Evolutionary conservation across 2,888 invertebrate species (phyloP), one percentile per base, ranked within the genome.

Genomic region (Lithosia quadra): DNA sequence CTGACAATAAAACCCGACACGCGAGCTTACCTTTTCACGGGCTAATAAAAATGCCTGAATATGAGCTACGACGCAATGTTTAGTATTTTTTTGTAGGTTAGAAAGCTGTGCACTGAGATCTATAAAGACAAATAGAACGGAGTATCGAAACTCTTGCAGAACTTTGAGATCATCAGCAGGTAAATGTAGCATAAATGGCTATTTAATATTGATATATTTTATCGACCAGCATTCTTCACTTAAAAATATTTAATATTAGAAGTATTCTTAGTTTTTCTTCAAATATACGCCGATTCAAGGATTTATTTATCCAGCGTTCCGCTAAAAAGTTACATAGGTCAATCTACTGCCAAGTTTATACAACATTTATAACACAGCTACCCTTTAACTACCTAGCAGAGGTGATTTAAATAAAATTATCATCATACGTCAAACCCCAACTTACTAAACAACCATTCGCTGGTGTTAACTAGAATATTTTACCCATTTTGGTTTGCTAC

Each of bases 401-500:
- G 36, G 63, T 28, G 9, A 69, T 74, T 74, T 72, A 39, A 70
- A 67, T 75, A 59, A 73, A 71, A 72, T 63, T 69, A 57, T 67
- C 24, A 43, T 36, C 62, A 56, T 61, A 72, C 34, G 65, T 63
- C 63, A 74, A 34, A 24, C 67, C 60, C 39, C 67, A 69, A 75
- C 61, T 65, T 61, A 67, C 71, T 57, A 65, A 72, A 76, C 64
- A 76, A 72, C 76, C 73, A 77, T 75, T 79, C 58, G 74, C 65
- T 75, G 73, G 76, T 80, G 78, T 74, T 80, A 76, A 79, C 68
- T 78, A 79, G 80, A 81, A 86, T 86, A 85, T 82, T 85, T 84
- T 75, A 53, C 64, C 84, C 80, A 80, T 82, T 83, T 81, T 74
- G 68, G 69, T 74, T 71, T 80, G 83, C 78, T 76, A 77, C 76